phyloP scores from a whole-genome alignment of 2,888 invertebrate genomes.

The Dichetophora obliterata region DNA sequence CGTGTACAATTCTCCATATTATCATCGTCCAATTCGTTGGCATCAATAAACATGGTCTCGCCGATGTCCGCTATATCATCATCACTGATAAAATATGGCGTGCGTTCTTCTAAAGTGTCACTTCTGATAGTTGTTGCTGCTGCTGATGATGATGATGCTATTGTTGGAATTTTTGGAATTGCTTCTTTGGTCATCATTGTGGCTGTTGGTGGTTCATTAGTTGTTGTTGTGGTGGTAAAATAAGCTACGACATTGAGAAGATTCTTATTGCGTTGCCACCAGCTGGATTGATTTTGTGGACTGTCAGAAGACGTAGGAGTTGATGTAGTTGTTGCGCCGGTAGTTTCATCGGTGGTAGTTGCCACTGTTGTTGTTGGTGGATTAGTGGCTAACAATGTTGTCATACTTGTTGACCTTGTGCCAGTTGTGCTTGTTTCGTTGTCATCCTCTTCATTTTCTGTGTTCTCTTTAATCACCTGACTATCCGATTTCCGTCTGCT shows the following conservation, averaged over 20 bases:
- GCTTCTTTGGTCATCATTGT: slow-evolving; percentile 19
- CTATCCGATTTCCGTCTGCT: slow-evolving; percentile 49
- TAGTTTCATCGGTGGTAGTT: background rate
- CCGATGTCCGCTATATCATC: slow-evolving; percentile 53
- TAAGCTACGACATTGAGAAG: slow-evolving; percentile 15
- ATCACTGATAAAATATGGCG: slow-evolving; percentile 54
- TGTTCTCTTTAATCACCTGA: background rate
- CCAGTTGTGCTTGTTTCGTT: background rate
- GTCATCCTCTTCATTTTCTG: slow-evolving; percentile 3
- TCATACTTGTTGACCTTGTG: background rate
- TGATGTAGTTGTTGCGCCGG: background rate
- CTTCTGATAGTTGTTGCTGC: background rate
- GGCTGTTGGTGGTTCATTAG: background rate
- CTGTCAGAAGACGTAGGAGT: background rate
- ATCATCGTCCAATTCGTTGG: slow-evolving; percentile 50
- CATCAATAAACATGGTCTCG: slow-evolving; percentile 53
- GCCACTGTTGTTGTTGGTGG: slow-evolving; percentile 3
- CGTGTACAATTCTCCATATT: slow-evolving; percentile 55
- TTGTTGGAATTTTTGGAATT: background rate
- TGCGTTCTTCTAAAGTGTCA: slow-evolving; percentile 23
- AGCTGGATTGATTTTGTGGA: background rate
- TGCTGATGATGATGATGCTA: slow-evolving; percentile 17
- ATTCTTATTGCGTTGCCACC: slow-evolving; percentile 11
- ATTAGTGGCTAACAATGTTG: background rate
- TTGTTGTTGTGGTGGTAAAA: slow-evolving; percentile 28